Conservation (phyloP, 2,797 vertebrate genomes). For the Parauchenoglanis punctatus region DNA sequence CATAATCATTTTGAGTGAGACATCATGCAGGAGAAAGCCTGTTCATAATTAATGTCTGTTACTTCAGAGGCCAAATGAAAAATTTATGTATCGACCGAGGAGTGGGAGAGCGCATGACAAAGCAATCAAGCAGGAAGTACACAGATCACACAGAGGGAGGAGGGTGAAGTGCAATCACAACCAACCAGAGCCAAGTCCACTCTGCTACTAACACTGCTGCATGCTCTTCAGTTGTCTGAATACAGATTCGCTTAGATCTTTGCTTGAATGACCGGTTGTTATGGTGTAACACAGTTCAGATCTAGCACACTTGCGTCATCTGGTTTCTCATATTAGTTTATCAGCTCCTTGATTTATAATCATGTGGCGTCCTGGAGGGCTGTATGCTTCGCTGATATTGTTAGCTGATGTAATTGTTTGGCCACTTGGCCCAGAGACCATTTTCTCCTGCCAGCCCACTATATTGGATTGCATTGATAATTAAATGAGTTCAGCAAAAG, state of each 20-base stretch:
- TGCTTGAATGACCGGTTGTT: conserved; percentile 1
- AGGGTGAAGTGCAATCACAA: conserved; percentile 31
- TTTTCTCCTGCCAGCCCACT: conserved; percentile 44
- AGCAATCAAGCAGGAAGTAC: conserved; percentile 38
- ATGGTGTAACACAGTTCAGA: conserved; percentile 6
- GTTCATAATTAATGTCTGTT: conserved; percentile 51
- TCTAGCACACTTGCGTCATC: conserved; percentile 29
- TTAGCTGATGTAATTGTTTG: conserved; percentile 53
- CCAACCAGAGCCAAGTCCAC: conserved; percentile 10
- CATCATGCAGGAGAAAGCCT: conserved; percentile 36
- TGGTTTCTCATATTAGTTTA: conserved; percentile 39
- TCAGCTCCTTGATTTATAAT: conserved; percentile 35
- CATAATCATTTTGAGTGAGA: conserved; percentile 35
- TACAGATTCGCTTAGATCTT: conserved; percentile 25
- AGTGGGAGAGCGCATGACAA: conserved; percentile 45
- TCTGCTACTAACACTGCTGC: conserved; percentile 20
- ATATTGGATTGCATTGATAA: conserved; percentile 46
- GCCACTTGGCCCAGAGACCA: conserved; percentile 42
- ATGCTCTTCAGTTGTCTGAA: conserved; percentile 15
- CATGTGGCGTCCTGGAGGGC: conserved; percentile 33
- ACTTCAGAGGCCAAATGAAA: conserved; percentile 52
- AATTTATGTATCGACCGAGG: conserved; percentile 46
- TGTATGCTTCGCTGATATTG: conserved; percentile 41
- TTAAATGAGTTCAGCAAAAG: conserved; percentile 42
- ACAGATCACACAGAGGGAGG: conserved; percentile 21